phyloP scores from a whole-genome alignment of 2,888 invertebrate genomes.

The Cotesia congregata region DNA sequence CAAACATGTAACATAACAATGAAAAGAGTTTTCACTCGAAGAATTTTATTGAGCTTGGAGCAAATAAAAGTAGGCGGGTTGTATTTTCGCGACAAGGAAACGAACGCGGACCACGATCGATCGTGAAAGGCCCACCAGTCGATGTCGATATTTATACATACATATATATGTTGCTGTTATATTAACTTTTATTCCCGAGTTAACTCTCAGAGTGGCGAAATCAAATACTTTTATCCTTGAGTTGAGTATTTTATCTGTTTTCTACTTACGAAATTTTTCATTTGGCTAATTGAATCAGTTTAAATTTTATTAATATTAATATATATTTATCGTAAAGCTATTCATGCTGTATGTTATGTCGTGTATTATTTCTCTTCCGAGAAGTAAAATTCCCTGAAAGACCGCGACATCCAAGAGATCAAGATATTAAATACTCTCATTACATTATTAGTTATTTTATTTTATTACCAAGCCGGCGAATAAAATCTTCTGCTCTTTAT shows the following conservation, averaged over 20 bases:
- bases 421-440: neutral
- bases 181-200: too few relatives aligned
- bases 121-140: conserved; percentile 27
- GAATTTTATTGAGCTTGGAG: conserved; percentile 7
- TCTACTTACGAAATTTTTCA: conserved; percentile 28
- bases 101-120: conserved; percentile 8
- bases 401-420: conserved; percentile 9
- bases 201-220: conserved; percentile 4
- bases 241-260: neutral
- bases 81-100: conserved; percentile 11
- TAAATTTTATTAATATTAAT: neutral
- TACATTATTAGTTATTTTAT: too few relatives aligned
- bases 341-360: conserved; percentile 4
- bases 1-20: neutral
- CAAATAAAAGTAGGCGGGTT: neutral
- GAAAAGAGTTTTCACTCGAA: conserved; percentile 8
- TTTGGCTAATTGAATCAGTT: conserved; percentile 1
- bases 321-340: neutral
- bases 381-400: conserved; percentile 26
- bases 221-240: conserved; percentile 32
- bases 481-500: conserved; percentile 3
- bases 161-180: too few relatives aligned
- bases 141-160: neutral
- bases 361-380: conserved; percentile 3
- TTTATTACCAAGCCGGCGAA: neutral